Percentiles rank a stretch among this genome's conserved stretches.
These are phyloP conservation scores for Bombus difficillimus DNA, from an alignment of 1,140 invertebrate genomes.

Conservation along the genomic window DNA sequence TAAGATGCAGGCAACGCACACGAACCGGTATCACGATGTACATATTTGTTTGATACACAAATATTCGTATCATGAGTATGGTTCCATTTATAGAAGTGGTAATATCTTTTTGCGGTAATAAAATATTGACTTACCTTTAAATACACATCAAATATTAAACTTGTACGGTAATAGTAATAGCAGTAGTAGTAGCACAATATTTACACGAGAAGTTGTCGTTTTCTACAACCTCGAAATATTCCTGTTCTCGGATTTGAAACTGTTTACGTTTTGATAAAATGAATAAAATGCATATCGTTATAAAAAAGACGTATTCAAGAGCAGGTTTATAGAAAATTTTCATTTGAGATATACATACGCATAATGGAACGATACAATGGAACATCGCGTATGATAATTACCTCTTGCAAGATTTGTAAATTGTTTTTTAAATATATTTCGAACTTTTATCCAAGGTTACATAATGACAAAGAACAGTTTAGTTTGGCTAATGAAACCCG, in stretches of 20 bases:
- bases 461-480: too few species aligned
- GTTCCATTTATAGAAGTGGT: constrained; percentile 19
- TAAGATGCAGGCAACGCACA: not conserved
- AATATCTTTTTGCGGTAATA: not conserved
- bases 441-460: too few species aligned
- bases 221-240: not conserved
- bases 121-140: constrained; percentile 22
- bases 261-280: constrained; percentile 7
- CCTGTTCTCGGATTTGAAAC: not conserved
- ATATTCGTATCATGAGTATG: not conserved
- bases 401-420: too few species aligned
- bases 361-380: too few species aligned
- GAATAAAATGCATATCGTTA: not conserved
- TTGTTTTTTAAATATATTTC: too few species aligned
- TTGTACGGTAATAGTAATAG: not conserved
- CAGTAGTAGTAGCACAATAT: not conserved
- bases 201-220: constrained; percentile 1
- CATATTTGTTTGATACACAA: constrained; percentile 11
- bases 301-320: not conserved
- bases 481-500: not conserved
- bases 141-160: constrained; percentile 29
- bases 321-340: too few species aligned
- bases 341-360: too few species aligned
- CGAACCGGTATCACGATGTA: not conserved
- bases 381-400: too few species aligned